Base-by-base conservation (phyloP, 2,797 vertebrate genomes). In the Smutsia gigantea region DNA sequence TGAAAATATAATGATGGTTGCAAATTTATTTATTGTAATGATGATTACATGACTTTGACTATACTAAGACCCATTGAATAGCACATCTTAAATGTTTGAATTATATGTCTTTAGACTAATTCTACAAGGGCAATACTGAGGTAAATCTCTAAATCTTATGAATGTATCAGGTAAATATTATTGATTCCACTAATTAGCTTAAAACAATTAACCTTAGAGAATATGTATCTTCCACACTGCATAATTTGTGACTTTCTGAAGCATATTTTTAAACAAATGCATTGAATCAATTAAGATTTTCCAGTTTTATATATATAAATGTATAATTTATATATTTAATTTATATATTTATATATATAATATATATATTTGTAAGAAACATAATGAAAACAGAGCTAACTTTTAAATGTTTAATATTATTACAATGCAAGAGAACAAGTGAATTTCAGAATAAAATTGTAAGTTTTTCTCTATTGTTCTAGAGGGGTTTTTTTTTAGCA, bases 141-240 rank as follows among this genome's bases (percentile, higher is more conserved):
- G 63, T 84, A 85, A 90, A 85, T 55, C 15, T 92, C 11, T 57
- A 74, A 69, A 49, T 57, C 83, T 59, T 77, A 39, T 66, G 29
- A 68, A 46, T 68, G 46, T 63, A 74, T 74, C 77, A 63, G 31
- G 49, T 4, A 57, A n/a, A 59, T 82, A 64, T 87, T 37, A 95
- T 88, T 12, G 93, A 97, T 97, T 82, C 84, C 6, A 90, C 61
- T 46, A 4, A 61, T 94, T 1, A 0, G 42, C 83, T 84, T 17
- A 87, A 46, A 98, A 92, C 66, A 93, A 96, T 97, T 97, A 95
- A 95, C 92, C 89, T 98, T 97, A 93, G 78, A 72, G 64, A 86
- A 14, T 29, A 12, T 0, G 37, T 37, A 0, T 5, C 75, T 66
- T 19, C 94, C 55, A 42, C 6, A 0, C 14, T 85, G 66, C 0